Base-by-base conservation (phyloP, 2,888 invertebrate genomes). In the Chironomus tentans region DNA sequence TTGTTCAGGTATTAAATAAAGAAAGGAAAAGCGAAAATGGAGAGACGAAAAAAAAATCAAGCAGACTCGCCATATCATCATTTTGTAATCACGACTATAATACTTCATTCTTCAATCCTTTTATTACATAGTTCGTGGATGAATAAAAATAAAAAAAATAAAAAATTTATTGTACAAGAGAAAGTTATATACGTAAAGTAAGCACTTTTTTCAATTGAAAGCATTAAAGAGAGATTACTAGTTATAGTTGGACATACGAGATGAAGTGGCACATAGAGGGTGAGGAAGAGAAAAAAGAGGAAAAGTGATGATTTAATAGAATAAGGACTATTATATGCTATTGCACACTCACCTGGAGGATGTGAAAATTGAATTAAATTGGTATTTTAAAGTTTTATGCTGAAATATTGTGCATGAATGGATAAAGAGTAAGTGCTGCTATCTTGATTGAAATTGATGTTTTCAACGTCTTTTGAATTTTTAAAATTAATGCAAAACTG, bases 141-240 rank as follows among this genome's bases (percentile, higher is more conserved):
- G 38, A 38, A 38, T 38, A 38, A 38, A 38, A 38, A 38, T 38
- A 38, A 10, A 38, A 38, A 38, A 38, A 38, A 38, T 38, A 10
- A 38, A 38, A 38, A 38, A 38, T 38, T 7, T 38, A 38, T 38
- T 10, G 10, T 10, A 38, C 38, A 38, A 38, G 38, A 38, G 38
- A 38, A 38, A 38, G 38, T 38, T 24, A 13, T n/a, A n/a, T 65
- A 7, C 12, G 12, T 24, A 10, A 65, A 22, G 65, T 65, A 65
- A 65, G 65, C 65, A 65, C 65, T 65, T 65, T 65, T 65, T 65
- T 24, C 21, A 65, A 24, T 24, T 24, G 24, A 65, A 22, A 24
- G 65, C 65, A 65, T 65, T 65, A 65, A 65, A 65, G 21, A 21
- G 65, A 65, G 65, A 65, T 65, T 65, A 65, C 65, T 65, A 22